These are phyloP conservation scores for Drosophila pandora DNA, from an alignment of 1,140 invertebrate genomes.

Conservation along the genomic window DNA sequence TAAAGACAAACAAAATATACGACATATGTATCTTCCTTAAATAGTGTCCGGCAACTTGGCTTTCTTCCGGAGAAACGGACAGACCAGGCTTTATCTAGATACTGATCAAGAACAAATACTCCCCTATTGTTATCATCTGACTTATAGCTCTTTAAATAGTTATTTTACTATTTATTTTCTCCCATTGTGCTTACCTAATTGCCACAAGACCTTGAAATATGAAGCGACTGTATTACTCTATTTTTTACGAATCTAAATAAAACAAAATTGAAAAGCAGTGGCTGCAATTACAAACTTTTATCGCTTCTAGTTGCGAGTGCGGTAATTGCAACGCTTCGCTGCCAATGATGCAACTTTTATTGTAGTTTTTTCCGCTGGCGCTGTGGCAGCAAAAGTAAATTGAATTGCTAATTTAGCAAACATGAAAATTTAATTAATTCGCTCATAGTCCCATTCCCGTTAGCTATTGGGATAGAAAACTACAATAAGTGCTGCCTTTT, in stretches of 20 bases:
- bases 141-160: too few species aligned
- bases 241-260: not conserved
- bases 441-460: conserved; percentile 10
- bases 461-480: not conserved
- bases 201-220: too few species aligned
- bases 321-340: conserved; percentile 47
- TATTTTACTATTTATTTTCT: too few species aligned
- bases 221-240: not conserved
- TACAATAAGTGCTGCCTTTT: not conserved
- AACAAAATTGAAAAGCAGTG: conserved; percentile 12
- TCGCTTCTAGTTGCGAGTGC: conserved; percentile 23
- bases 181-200: too few species aligned
- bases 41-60: not conserved
- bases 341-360: conserved; percentile 55
- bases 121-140: too few species aligned
- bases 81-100: too few species aligned
- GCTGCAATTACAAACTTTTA: conserved; percentile 49
- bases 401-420: conserved; percentile 68
- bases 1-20: conserved; percentile 14
- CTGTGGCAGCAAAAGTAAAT: conserved; percentile 42
- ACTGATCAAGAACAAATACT: too few species aligned
- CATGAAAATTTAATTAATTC: conserved; percentile 62
- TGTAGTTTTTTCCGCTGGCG: conserved; percentile 25
- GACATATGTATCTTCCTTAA: not conserved
- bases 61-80: not conserved